Conservation (phyloP, 2,113 vertebrate genomes). For the Megaptera novaeangliae region DNA sequence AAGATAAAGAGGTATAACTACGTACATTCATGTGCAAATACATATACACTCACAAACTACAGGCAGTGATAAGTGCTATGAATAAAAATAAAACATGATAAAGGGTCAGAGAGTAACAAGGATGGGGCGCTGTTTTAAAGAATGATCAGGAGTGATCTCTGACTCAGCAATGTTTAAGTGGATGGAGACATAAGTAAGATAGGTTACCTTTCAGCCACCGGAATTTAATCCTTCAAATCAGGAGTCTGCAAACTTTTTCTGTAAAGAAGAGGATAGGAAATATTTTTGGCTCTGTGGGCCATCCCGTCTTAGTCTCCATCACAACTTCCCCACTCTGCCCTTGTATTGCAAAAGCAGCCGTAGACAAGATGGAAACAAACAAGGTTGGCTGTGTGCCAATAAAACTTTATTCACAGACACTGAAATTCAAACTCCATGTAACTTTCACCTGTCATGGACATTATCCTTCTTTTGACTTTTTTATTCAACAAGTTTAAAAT, state of each 20-base stretch:
- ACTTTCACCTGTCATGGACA: background rate
- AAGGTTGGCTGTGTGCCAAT: background rate
- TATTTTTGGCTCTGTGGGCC: background rate
- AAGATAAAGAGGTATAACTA: background rate
- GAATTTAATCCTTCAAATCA: background rate
- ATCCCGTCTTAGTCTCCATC: background rate
- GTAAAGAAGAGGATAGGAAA: background rate
- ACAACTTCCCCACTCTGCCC: fast-evolving
- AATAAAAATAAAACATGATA: background rate
- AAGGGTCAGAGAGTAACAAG: too few species aligned
- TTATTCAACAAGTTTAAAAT: background rate
- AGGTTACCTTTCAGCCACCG: background rate
- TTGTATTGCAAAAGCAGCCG: background rate
- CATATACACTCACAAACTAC: too few species aligned
- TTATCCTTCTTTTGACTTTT: background rate
- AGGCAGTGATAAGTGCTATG: background rate
- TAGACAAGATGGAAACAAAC: background rate
- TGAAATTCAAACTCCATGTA: background rate
- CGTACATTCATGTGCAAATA: background rate
- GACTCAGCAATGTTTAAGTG: background rate
- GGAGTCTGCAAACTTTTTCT: too few species aligned
- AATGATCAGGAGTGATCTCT: background rate
- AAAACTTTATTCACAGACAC: background rate
- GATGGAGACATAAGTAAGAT: background rate
- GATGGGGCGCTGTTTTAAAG: background rate